These are phyloP conservation scores for Threskiornis aethiopicus DNA, from an alignment of 2,797 vertebrate species.

Conservation along the genomic window DNA sequence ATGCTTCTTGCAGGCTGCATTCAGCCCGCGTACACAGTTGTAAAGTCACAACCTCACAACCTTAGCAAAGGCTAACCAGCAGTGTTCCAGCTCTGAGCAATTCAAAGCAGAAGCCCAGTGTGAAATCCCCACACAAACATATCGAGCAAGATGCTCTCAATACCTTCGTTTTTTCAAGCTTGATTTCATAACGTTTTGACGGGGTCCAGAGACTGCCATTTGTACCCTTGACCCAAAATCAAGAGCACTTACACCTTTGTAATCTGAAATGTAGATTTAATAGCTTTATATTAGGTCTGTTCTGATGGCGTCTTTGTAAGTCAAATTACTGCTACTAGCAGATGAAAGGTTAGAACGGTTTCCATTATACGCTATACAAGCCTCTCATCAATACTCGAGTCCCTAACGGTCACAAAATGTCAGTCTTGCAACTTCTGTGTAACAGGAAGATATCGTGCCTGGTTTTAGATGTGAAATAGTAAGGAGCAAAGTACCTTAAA, in stretches of 20 bases:
- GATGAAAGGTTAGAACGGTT: not conserved
- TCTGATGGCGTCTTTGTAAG: not conserved
- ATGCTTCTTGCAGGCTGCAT: not conserved
- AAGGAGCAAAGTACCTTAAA: not conserved
- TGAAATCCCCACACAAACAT: not conserved
- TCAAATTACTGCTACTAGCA: not conserved
- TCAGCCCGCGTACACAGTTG: not conserved
- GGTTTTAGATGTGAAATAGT: not conserved
- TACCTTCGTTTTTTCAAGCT: not conserved
- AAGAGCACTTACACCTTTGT: not conserved
- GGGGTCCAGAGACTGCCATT: not conserved
- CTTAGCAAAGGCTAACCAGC: not conserved
- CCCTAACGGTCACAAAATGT: not conserved
- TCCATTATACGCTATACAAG: not conserved
- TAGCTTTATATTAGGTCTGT: not conserved
- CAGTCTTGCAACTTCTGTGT: not conserved
- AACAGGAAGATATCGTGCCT: not conserved
- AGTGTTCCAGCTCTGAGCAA: not conserved
- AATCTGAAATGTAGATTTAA: not conserved
- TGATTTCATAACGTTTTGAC: rapidly evolving
- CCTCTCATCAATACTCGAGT: not conserved
- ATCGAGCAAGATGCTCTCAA: not conserved
- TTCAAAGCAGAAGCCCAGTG: not conserved
- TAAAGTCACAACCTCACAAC: not conserved
- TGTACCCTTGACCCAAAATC: not conserved